phyloP scores from a whole-genome alignment of 2,888 invertebrate genomes.

The Heliconius charithonia region DNA sequence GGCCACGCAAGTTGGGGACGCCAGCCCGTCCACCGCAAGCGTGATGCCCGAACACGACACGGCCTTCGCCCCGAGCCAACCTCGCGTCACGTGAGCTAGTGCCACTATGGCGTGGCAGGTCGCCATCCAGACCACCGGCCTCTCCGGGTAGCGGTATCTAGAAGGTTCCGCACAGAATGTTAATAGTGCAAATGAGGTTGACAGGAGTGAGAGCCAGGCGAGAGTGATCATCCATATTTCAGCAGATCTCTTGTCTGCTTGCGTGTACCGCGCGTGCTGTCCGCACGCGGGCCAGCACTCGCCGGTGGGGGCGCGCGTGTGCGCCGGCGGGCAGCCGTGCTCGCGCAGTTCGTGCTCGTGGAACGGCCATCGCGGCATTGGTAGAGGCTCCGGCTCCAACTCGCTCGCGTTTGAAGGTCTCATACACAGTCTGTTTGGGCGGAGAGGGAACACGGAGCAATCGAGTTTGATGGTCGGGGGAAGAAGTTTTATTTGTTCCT shows the following conservation, averaged over 20 bases:
- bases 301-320: slow-evolving; percentile 82
- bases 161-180: slow-evolving; percentile 95
- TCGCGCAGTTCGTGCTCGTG: slow-evolving; percentile 64
- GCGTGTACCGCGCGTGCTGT: slow-evolving; percentile 86
- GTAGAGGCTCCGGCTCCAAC: slow-evolving; percentile 72
- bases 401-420: slow-evolving; percentile 83
- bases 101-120: slow-evolving; percentile 93
- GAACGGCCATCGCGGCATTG: slow-evolving; percentile 74
- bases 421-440: slow-evolving; percentile 90
- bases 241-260: slow-evolving; percentile 87
- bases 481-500: slow-evolving; percentile 88
- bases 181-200: slow-evolving; percentile 91
- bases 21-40: slow-evolving; percentile 77
- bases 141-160: slow-evolving; percentile 95
- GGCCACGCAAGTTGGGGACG: slow-evolving; percentile 86
- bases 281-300: slow-evolving; percentile 87
- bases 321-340: slow-evolving; percentile 84
- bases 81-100: slow-evolving; percentile 88
- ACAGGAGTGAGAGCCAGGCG: slow-evolving; percentile 90
- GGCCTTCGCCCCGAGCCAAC: slow-evolving; percentile 80
- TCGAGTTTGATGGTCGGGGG: slow-evolving; percentile 89
- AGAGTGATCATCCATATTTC: slow-evolving; percentile 90
- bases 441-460: slow-evolving; percentile 91
- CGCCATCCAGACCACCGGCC: slow-evolving; percentile 95
- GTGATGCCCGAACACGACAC: slow-evolving; percentile 69